Percentiles rank a stretch among this genome's conserved stretches.
These are phyloP conservation scores for Danaus melanippus DNA, from an alignment of 1,140 invertebrate species.

Conservation along the genomic window DNA sequence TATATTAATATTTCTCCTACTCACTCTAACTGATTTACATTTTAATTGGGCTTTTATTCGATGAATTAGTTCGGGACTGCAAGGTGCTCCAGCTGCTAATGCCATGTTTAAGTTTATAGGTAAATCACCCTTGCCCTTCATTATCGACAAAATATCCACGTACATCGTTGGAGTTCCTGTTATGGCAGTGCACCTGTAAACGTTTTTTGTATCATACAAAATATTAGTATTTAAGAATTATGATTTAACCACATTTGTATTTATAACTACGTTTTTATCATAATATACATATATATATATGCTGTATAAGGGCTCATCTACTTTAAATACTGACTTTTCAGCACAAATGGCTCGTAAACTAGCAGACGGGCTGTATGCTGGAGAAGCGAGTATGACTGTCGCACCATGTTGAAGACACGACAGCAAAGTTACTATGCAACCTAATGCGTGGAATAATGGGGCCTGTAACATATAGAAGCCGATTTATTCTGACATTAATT, in stretches of 20 bases:
- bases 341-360: conserved; percentile 78
- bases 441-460: conserved; percentile 95
- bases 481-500: too few species aligned
- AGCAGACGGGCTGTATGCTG: conserved; percentile 78
- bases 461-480: conserved; percentile 72
- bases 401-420: conserved; percentile 76
- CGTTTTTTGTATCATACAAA: too few species aligned
- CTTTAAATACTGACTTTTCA: conserved; percentile 75
- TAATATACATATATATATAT: too few species aligned
- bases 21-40: conserved; percentile 68
- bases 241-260: too few species aligned
- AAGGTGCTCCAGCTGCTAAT: conserved; percentile 83
- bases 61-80: conserved; percentile 80
- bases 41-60: conserved; percentile 73
- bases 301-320: too few species aligned
- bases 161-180: conserved; percentile 98
- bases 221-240: too few species aligned
- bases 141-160: conserved; percentile 82
- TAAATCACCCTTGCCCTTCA: conserved; percentile 62
- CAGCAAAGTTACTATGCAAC: conserved; percentile 81
- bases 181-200: conserved; percentile 79
- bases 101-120: conserved; percentile 73
- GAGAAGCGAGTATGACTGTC: conserved; percentile 80
- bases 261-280: too few species aligned
- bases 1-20: background rate